Base-by-base conservation (phyloP, 2,113 vertebrate genomes). In the Corythornis madagascariensis region DNA sequence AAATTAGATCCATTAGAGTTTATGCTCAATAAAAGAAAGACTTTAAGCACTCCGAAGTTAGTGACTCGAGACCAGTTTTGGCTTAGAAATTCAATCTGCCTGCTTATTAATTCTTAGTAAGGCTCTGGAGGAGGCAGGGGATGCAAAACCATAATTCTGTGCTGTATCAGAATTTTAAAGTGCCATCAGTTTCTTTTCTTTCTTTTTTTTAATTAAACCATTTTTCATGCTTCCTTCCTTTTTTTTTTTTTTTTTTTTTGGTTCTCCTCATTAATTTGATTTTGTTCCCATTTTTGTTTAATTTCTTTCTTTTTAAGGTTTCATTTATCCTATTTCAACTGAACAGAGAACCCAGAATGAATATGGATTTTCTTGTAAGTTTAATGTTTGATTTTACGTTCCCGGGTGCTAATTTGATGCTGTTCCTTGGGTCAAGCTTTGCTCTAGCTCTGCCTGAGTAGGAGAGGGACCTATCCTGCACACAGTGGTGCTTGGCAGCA, bases 281-380 rank as follows among this genome's bases (percentile, higher is more conserved):
- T 98, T 97, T 96, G 94, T 98, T 97, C 92, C 97, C 95, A 96
- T 98, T 98, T 98, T 98, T 97, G 97, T 98, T 98, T 97, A 89
- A 96, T 97, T 97, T 97, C 96, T 98, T 98, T 98, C 96, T 97
- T 98, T 98, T 98, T 93, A 99, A 99, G 99, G 98, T 98, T 99
- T 99, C 98, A 98, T 99, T 98, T 99, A 98, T 98, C 99, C 99
- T 97, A 98, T 98, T 98, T 98, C 99, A 98, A 98, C 98, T 96
- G 98, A 99, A 97, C 98, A 98, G 97, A 99, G 98, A 99, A 98
- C 98, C 96, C 98, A 98, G 97, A 98, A 97, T 98, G 98, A 98
- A 98, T 98, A 99, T 98, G 99, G 98, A 99, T 98, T 98, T 98
- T 98, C 99, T 98, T 99, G 99, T 99, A 99, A 99, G 99, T 99